Conservation (phyloP, 2,797 vertebrate genomes). For the Phylloscopus collybita region DNA sequence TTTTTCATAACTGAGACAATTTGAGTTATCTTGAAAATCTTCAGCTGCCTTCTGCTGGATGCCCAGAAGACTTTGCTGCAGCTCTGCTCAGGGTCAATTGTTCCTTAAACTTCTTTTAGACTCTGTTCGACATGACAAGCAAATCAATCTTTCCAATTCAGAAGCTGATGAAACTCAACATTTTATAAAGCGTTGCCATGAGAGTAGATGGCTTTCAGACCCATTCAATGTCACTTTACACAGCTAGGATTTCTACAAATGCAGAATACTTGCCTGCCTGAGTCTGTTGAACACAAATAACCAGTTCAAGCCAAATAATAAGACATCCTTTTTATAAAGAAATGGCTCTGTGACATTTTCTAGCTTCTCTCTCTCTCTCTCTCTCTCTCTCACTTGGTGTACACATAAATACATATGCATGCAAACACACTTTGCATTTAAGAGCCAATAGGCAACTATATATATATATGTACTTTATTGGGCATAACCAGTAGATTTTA, state of each 20-base stretch:
- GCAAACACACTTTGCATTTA: background rate
- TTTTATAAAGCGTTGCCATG: slow-evolving; percentile 74
- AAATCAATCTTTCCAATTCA: slow-evolving; percentile 81
- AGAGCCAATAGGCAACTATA: background rate
- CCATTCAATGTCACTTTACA: slow-evolving; percentile 62
- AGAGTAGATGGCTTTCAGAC: slow-evolving; percentile 73
- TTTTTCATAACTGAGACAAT: slow-evolving; percentile 64
- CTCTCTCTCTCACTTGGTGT: background rate
- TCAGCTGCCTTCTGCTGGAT: slow-evolving; percentile 59
- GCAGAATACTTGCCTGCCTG: slow-evolving; percentile 28
- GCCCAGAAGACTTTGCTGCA: slow-evolving; percentile 66
- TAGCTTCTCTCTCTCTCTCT: background rate
- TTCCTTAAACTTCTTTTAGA: slow-evolving; percentile 79
- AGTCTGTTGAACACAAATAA: slow-evolving; percentile 44
- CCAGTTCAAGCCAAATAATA: background rate
- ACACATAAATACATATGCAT: background rate
- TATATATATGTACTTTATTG: background rate
- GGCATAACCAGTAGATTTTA: background rate
- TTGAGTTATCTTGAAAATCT: slow-evolving; percentile 73
- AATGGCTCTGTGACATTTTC: background rate
- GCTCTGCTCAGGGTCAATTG: slow-evolving; percentile 74
- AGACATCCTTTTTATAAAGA: slow-evolving; percentile 6
- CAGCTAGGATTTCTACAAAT: slow-evolving; percentile 55
- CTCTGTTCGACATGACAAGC: slow-evolving; percentile 78
- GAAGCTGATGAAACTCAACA: slow-evolving; percentile 78